Evolutionary conservation across 2,888 invertebrate species (phyloP).

Genomic region (Piscicola geometra): DNA sequence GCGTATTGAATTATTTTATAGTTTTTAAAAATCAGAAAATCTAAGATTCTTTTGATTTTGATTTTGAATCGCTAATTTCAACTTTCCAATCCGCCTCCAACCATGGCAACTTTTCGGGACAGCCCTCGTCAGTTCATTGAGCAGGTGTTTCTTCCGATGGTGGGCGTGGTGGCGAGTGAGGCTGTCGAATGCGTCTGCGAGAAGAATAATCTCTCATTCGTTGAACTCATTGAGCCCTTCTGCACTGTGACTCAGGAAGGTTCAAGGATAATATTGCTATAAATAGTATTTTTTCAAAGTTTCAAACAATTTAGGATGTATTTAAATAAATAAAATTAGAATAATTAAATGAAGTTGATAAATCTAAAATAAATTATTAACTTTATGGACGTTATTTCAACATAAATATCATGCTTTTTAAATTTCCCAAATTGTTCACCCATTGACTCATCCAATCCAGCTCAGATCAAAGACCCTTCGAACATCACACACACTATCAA

Average conservation of each 20-base stretch:
- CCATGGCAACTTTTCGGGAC: constrained; percentile 58
- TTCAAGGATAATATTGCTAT: too few relatives aligned
- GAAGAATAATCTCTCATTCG: constrained; percentile 84
- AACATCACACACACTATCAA: constrained; percentile 69
- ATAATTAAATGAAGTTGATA: too few relatives aligned
- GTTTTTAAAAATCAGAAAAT: neutral
- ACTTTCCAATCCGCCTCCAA: neutral
- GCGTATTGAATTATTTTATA: neutral
- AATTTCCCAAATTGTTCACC: too few relatives aligned
- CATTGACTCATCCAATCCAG: constrained; percentile 58
- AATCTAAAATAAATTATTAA: too few relatives aligned
- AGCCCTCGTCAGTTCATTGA: constrained; percentile 71
- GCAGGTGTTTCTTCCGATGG: constrained; percentile 80
- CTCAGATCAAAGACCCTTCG: constrained; percentile 76
- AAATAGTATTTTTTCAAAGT: too few relatives aligned
- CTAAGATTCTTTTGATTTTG: neutral
- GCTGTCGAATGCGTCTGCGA: constrained; percentile 77
- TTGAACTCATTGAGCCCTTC: constrained; percentile 85
- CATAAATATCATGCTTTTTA: too few relatives aligned
- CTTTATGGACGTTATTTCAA: too few relatives aligned
- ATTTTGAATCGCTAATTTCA: neutral
- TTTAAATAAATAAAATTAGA: too few relatives aligned
- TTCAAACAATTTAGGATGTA: too few relatives aligned
- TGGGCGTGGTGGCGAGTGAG: constrained; percentile 77
- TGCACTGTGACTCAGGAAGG: constrained; percentile 68